phyloP scores from a whole-genome alignment of 2,113 vertebrate genomes.

The Brachyhypopomus occidentalis region DNA sequence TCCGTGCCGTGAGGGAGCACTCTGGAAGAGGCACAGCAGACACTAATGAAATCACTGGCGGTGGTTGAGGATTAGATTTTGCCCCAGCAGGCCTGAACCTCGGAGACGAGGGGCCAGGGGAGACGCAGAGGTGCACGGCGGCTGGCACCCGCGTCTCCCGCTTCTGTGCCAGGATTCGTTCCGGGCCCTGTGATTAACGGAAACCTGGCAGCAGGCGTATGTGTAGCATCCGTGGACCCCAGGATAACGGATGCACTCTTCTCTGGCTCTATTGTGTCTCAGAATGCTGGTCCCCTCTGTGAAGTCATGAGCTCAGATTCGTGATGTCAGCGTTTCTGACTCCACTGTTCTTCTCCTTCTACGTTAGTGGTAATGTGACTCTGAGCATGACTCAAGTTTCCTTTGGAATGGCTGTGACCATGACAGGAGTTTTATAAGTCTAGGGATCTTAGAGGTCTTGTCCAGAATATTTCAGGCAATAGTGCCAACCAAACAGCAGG shows the following conservation, averaged over 20 bases:
- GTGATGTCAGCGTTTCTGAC: neutral
- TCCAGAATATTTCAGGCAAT: neutral
- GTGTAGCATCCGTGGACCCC: neutral
- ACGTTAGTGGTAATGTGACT: neutral
- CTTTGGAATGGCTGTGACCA: neutral
- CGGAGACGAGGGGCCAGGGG: conserved; percentile 6
- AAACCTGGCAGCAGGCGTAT: neutral
- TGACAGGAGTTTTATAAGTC: neutral
- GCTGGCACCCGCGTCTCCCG: conserved; percentile 51
- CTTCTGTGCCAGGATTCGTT: conserved; percentile 54
- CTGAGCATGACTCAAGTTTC: neutral
- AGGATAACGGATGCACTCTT: conserved; percentile 10
- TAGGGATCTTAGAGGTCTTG: neutral
- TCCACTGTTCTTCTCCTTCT: neutral
- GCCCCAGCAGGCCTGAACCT: conserved; percentile 60
- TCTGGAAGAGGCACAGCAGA: conserved; percentile 58
- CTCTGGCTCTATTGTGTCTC: no score
- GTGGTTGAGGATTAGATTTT: conserved; percentile 72
- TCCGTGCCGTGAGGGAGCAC: conserved; percentile 55
- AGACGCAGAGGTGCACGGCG: conserved; percentile 38
- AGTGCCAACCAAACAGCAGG: neutral
- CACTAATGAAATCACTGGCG: conserved; percentile 65
- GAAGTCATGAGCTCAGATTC: no score
- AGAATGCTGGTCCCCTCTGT: no score
- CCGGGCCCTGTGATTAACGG: conserved; percentile 6